Percentiles rank a stretch among this genome's conserved stretches.
Evolutionary conservation across 2,797 vertebrate species (phyloP).

Genomic region (Sciurus vulgaris): DNA sequence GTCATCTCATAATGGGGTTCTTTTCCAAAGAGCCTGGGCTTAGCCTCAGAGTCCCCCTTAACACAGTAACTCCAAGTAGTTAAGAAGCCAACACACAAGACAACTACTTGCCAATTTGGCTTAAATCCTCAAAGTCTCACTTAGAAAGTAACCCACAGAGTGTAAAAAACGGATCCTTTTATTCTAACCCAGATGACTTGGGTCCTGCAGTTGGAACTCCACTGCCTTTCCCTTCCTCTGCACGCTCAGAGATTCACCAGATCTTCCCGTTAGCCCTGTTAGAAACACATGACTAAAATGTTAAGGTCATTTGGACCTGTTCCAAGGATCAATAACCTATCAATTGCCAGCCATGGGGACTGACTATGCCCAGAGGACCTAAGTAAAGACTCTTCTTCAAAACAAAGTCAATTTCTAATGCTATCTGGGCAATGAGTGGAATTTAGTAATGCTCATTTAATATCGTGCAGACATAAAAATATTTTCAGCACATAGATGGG

Average conservation of each 20-base stretch:
- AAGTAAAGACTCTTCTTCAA: neutral
- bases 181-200: neutral
- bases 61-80: neutral
- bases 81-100: neutral
- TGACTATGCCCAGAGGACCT: neutral
- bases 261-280: neutral
- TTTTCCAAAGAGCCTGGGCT: neutral
- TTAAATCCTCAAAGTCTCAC: neutral
- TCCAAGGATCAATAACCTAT: slow-evolving; percentile 10
- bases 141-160: fast-evolving
- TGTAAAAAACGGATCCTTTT: neutral
- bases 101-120: too few species aligned
- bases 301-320: neutral
- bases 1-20: fast-evolving
- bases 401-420: neutral
- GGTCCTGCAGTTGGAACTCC: neutral
- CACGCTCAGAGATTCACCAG: fast-evolving
- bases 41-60: neutral
- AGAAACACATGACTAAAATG: neutral
- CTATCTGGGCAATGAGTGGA: neutral
- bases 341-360: neutral
- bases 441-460: neutral
- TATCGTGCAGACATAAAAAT: neutral
- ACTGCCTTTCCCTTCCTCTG: neutral
- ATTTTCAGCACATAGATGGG: neutral